phyloP scores from a whole-genome alignment of 2,113 vertebrate genomes.

The Pyrgilauda ruficollis region DNA sequence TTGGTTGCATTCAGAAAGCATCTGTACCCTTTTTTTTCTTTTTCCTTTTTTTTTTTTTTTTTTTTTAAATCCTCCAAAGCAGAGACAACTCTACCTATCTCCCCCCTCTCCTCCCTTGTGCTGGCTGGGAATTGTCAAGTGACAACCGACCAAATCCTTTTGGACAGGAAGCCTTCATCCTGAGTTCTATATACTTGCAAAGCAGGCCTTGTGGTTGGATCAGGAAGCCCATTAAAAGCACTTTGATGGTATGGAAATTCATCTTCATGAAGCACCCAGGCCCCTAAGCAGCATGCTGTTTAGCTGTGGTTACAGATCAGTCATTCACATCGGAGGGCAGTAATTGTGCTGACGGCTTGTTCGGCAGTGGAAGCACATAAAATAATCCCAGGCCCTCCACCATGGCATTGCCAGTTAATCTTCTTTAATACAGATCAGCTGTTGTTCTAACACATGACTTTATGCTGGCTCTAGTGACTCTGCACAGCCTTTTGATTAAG shows the following conservation, averaged over 20 bases:
- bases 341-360: slow-evolving; percentile 83
- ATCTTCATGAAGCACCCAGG: slow-evolving; percentile 79
- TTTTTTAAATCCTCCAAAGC: slow-evolving; percentile 74
- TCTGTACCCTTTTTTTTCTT: slow-evolving; percentile 69
- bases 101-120: slow-evolving; percentile 63
- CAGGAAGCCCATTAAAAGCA: slow-evolving; percentile 82
- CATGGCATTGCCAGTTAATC: slow-evolving; percentile 78
- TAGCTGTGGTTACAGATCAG: slow-evolving; percentile 85
- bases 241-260: slow-evolving; percentile 87
- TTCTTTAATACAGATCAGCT: slow-evolving; percentile 86
- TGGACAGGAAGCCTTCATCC: slow-evolving; percentile 82
- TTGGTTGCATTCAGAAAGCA: slow-evolving; percentile 81
- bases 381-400: slow-evolving; percentile 81
- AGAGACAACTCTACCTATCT: slow-evolving; percentile 77
- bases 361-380: slow-evolving; percentile 79
- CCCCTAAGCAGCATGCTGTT: slow-evolving; percentile 79
- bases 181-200: slow-evolving; percentile 75
- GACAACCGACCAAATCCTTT: slow-evolving; percentile 84
- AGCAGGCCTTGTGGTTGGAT: slow-evolving; percentile 80
- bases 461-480: slow-evolving; percentile 72
- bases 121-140: slow-evolving; percentile 84
- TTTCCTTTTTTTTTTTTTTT: background rate
- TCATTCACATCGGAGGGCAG: slow-evolving; percentile 80
- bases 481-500: slow-evolving; percentile 76
- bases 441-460: slow-evolving; percentile 82